Base-by-base conservation (phyloP, 1,140 invertebrate genomes). In the Drosophila suzukii region DNA sequence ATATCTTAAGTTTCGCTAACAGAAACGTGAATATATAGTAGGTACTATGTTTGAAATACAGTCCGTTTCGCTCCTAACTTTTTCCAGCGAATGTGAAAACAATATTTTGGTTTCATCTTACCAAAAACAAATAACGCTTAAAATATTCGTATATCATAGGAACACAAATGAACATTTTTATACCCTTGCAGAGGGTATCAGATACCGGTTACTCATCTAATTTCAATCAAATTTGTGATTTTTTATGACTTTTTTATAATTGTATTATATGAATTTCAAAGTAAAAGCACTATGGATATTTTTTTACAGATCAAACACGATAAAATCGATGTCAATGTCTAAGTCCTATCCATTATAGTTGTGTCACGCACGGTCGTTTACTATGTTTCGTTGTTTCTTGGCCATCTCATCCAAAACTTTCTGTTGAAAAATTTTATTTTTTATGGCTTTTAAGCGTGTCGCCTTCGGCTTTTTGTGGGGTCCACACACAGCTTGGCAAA, bases 391-490 rank as follows among this genome's bases (percentile, higher is more conserved):
- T 13, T 51, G 15, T n/a, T 71, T 57, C 65, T 58, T 58, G 66
- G 65, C 65, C 62, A 70, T 70, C 36, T 39, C 13, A 54, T 17
- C 36, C 12, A 4, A 80, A 85, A 85, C 59, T 86, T 85, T 86
- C 17, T 54, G 65, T 81, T 32, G 32, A 24, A 59, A 62, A 75
- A 44, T 39, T 70, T 73, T 53, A 75, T 81, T 85, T 77, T 85
- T 86, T 86, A 85, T 85, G 75, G 70, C 75, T 85, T 85, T 86
- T 75, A 75, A 85, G 82, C 82, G 70, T 85, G 82, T 78, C 58
- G 78, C 75, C 56, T 67, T 62, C 10, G 47, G 53, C 43, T 51
- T 44, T 47, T 61, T 55, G 24, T 10, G 46, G 58, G 53, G 49
- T 73, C 73, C 75, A 65, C 75, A 78, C 67, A 43, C 68, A 71